phyloP scores from a whole-genome alignment of 2,797 vertebrate genomes.

The Syndactyla subalaris region DNA sequence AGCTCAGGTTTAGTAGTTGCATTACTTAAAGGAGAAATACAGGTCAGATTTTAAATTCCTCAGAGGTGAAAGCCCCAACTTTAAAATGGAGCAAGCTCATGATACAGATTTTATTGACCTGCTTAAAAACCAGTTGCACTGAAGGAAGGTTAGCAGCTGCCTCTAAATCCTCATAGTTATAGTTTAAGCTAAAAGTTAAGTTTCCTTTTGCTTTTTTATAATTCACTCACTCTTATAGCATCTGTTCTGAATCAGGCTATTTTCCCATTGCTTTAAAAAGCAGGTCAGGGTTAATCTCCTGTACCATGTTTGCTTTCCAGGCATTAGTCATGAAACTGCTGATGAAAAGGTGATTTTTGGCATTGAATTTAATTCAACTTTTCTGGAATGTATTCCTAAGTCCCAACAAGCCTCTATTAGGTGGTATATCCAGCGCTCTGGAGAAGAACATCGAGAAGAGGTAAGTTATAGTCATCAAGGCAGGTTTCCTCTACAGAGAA shows the following conservation, averaged over 20 bases:
- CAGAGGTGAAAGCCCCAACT: slow-evolving; percentile 1
- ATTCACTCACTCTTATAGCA: slow-evolving; percentile 57
- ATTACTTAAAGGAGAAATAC: slow-evolving; percentile 17
- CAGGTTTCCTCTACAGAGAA: slow-evolving; percentile 16
- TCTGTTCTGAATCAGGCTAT: slow-evolving; percentile 79
- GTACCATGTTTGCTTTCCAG: slow-evolving; percentile 81
- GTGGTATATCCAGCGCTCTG: slow-evolving; percentile 81
- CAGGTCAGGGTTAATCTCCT: slow-evolving; percentile 79
- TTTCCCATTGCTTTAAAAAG: slow-evolving; percentile 79
- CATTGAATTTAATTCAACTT: slow-evolving; percentile 95
- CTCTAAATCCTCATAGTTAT: slow-evolving; percentile 63
- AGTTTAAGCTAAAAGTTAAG: slow-evolving; percentile 69
- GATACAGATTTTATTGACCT: slow-evolving; percentile 49
- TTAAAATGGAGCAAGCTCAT: neutral
- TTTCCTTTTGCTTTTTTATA: slow-evolving; percentile 70
- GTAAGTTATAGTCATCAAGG: slow-evolving; percentile 76
- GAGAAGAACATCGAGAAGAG: slow-evolving; percentile 87
- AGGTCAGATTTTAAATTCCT: slow-evolving; percentile 34
- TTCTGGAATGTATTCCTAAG: slow-evolving; percentile 96
- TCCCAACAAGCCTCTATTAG: slow-evolving; percentile 91
- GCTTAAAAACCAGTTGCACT: slow-evolving; percentile 60
- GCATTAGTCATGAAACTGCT: slow-evolving; percentile 82
- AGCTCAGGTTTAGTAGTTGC: neutral
- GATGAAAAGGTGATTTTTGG: slow-evolving; percentile 96
- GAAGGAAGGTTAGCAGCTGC: slow-evolving; percentile 44